Evolutionary conservation across 1,140 invertebrate species (phyloP).

Genomic region (Caenorhabditis inopinata): DNA sequence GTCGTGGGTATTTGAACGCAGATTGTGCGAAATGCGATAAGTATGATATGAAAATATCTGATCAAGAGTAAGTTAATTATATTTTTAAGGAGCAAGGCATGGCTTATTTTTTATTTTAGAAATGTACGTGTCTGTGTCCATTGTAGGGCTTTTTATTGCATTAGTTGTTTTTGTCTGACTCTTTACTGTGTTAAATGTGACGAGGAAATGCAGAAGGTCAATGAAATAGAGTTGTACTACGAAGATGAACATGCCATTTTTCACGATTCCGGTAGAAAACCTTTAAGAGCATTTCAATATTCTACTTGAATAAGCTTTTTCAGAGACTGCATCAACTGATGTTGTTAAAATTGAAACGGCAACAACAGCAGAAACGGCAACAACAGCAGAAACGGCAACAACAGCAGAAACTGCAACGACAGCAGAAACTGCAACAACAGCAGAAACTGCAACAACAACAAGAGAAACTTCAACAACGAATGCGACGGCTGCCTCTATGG

Average conservation of each 20-base stretch:
- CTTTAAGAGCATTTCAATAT: background rate
- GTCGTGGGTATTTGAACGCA: conserved; percentile 1
- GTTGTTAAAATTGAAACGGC: background rate
- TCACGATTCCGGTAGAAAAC: background rate
- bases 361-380: background rate
- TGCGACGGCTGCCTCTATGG: no score
- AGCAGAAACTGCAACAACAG: background rate
- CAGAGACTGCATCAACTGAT: background rate
- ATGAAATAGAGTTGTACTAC: conserved; percentile 7
- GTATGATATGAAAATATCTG: conserved; percentile 14
- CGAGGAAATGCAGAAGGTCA: conserved; percentile 30
- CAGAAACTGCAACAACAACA: background rate
- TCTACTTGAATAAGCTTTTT: background rate
- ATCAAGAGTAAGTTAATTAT: conserved; percentile 6
- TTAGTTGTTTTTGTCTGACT: conserved; percentile 30
- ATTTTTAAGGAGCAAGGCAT: background rate
- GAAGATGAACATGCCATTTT: background rate
- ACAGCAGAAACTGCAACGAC: background rate
- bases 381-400: background rate
- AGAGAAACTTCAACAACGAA: no score
- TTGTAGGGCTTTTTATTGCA: conserved; percentile 38
- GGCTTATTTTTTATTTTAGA: background rate
- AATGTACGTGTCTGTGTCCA: conserved; percentile 34
- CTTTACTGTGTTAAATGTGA: conserved; percentile 22
- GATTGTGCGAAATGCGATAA: conserved; percentile 27